A percentile compares a stretch with the other conserved stretches of the same genome.
Conservation (phyloP, 2,888 invertebrate species). For the Barypeithes pellucidus region DNA sequence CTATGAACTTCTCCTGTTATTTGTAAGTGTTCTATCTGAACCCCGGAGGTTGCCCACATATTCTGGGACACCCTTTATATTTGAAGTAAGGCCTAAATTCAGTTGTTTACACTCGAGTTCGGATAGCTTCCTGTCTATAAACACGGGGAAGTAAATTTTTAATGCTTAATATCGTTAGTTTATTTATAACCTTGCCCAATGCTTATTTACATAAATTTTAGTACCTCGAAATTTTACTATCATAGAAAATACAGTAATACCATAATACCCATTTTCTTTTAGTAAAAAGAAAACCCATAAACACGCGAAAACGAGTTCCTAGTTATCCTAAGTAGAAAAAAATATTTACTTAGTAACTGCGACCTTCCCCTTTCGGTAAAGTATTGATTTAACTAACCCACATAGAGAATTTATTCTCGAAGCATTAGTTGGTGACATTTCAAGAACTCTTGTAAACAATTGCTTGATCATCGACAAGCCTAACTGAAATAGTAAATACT, state of each 20-base stretch:
- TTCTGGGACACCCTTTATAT: no score
- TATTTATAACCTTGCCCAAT: not conserved
- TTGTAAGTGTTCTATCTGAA: no score
- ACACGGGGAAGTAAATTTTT: not conserved
- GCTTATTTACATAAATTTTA: slow-evolving; percentile 1
- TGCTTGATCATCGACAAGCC: slow-evolving; percentile 22
- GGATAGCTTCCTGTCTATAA: not conserved
- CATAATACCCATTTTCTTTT: not conserved
- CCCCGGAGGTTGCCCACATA: no score
- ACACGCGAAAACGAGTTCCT: not conserved
- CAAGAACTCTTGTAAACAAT: slow-evolving; percentile 32
- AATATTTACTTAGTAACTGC: slow-evolving; percentile 28
- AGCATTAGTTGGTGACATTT: slow-evolving; percentile 30
- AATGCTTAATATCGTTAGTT: not conserved
- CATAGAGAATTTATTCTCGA: slow-evolving; percentile 13
- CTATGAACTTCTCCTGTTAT: no score
- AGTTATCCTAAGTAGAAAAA: not conserved
- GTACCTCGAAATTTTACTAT: not conserved
- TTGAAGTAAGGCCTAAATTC: not conserved
- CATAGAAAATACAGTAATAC: not conserved
- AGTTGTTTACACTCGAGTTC: not conserved
- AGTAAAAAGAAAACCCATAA: not conserved
- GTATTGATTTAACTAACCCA: slow-evolving; percentile 43
- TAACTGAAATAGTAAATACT: slow-evolving; percentile 21
- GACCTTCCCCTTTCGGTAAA: slow-evolving; percentile 5